Base-by-base conservation (phyloP, 2,888 invertebrate species). In the Lepidocyrtinus sp. region DNA sequence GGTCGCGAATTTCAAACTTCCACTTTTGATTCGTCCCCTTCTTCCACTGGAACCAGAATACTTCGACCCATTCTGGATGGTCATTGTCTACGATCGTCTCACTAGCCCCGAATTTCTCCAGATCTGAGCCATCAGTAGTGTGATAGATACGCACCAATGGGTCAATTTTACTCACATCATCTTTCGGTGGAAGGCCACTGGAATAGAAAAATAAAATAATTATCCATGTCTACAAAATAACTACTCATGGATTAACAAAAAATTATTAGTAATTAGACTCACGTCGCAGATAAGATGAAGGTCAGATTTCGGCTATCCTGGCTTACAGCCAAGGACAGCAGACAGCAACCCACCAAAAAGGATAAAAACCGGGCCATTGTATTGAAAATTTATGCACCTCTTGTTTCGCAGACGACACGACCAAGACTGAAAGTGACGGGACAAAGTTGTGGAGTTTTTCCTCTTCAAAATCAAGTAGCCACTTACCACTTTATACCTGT, bases 1-100 rank as follows among this genome's bases (percentile, higher is more conserved):
- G 73, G 26, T 86, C 85, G n/a, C 71, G 73, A 3, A 86, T 55
- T 45, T 83, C 82, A 46, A 86, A 84, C 24, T 82, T 81, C 84
- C 83, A 83, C 81, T 84, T 85, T 82, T 85, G 69, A 2, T 26
- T 19, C 7, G 22, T 45, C 15, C 86, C 85, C 55, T 78, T 81
- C 59, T 84, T 83, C 83, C 84, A 85, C 2, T 63, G 9, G 59
- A 78, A 74, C 83, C 81, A 84, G 45, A 85, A 84, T 0, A 85
- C 86, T 36, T 80, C 74, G 5, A 76, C 69, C 84, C 85, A 86
- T 67, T 83, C 83, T 0, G 86, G 86, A 62, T 82, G 63, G 1
- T 78, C 82, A 7, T 82, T 73, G 68, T 84, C 83, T 1, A 73
- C 26, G 17, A 84, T 64, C 0, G 82, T 78, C 64, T 85, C 85